These are phyloP conservation scores for Protonibea diacanthus DNA, from an alignment of 2,797 vertebrate genomes.

Conservation along the genomic window DNA sequence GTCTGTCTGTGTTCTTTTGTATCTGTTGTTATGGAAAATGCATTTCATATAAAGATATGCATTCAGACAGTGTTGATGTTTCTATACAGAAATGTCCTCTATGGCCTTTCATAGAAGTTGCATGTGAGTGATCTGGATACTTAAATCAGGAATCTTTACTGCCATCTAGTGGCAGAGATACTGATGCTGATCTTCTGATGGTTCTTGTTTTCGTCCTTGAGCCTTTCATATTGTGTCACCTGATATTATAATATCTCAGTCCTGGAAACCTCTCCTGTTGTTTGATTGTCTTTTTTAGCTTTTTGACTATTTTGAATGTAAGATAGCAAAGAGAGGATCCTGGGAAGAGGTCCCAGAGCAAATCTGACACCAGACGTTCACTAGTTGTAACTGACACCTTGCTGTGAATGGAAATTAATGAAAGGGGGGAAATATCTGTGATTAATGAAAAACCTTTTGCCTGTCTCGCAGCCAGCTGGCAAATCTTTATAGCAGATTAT, in stretches of 20 bases:
- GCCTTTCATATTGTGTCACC: neutral
- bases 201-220: neutral
- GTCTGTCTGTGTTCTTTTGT: neutral
- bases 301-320: neutral
- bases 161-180: slow-evolving; percentile 58
- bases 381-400: neutral
- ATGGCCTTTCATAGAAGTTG: neutral
- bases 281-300: neutral
- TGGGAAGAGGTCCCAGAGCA: neutral
- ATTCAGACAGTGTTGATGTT: neutral
- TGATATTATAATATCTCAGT: neutral
- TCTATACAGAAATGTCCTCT: neutral
- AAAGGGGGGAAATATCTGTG: neutral
- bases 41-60: neutral
- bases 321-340: neutral
- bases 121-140: neutral
- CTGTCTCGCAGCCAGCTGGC: neutral
- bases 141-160: slow-evolving; percentile 34
- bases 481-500: neutral
- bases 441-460: neutral
- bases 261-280: neutral
- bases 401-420: neutral
- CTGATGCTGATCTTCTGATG: neutral
- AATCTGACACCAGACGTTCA: neutral
- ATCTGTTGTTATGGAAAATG: neutral